Evolutionary conservation across 1,140 invertebrate genomes (phyloP), one percentile per base, ranked within the genome.

Genomic region (Trichonephila clavata): DNA sequence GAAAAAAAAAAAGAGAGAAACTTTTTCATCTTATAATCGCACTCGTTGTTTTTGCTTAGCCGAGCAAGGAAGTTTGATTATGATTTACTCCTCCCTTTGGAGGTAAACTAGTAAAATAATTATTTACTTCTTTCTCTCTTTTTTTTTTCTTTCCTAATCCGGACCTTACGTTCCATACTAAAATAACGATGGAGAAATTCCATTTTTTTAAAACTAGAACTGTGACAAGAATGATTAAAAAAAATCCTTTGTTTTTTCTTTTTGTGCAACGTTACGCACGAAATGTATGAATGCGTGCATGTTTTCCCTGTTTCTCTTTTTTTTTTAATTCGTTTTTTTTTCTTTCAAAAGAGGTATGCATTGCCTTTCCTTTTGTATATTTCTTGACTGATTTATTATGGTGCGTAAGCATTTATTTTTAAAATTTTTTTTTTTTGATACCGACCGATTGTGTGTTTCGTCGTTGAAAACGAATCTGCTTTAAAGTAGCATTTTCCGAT

Each of bases 51-150:
- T 89, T 89, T 50, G 86, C 86, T 71, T 71, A 68, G 65, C 18
- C 32, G 86, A 89, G 86, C 63, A 71, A 89, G 27, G 71, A 89
- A 71, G 32, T 43, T 88, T 88, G 63, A 89, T 57, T 71, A 71
- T 71, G 21, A 89, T 89, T 89, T 50, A 71, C 16, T 89, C 59
- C 63, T 61, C 18, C 81, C n/a, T 18, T 18, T 27, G 68, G 68
- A 59, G 14, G 2, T 8, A 84, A 27, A 57, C 43, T 84, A 59
- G 24, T 63, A 87, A 63, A 57, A 68, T 57, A 71, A 20, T n/a
- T 84, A 84, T 89, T 68, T 24, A 57, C 10, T 57, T 57, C 3
- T 71, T 71, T 24, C 39, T 21, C 14, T 39, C 8, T 20, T 43
- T 16, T 8, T 39, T 65, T 8, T 39, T 87, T 43, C 57, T 18